Evolutionary conservation across 2,888 invertebrate species (phyloP), one percentile per base, ranked within the genome.

Genomic region (Campaea margaritaria): DNA sequence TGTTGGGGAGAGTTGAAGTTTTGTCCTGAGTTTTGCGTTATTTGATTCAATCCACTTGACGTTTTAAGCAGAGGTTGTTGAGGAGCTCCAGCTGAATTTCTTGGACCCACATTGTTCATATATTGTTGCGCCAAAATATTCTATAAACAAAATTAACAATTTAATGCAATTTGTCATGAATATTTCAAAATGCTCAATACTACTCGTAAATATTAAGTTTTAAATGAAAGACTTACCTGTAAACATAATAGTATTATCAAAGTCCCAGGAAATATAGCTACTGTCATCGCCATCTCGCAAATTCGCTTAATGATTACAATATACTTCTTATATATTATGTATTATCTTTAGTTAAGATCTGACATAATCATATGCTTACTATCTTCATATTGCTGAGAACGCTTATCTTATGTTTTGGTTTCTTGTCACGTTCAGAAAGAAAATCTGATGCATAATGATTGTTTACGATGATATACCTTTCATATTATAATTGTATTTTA

Each of bases 321-420:
- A 68, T 61, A 65, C 62, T 72, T 75, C 72, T 81, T 83, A 81
- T 82, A 83, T 81, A 79, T 70, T 73, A 79, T 73, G 75, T 75
- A 75, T 82, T 83, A 82, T 81, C 81, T 75, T 60, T 46, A 65
- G 63, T 41, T 46, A 28, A 70, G 68, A 76, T 78, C 70, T 80
- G 73, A 68, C 72, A 70, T 65, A 79, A 78, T 78, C 65, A 62
- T 64, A 73, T 62, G 62, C 58, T 54, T 79, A 74, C 72, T 73
- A 78, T 76, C 74, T 69, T 62, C 66, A 66, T 68, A 59, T 61
- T 52, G 52, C 62, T 60, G 47, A 64, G 62, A 65, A 69, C 67
- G 62, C 61, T 70, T 81, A 79, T 82, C 81, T 74, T 44, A 41
- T 74, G 73, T 67, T 70, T 72, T 75, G 67, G 60, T 70, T 75